Base-by-base conservation (phyloP, 2,888 invertebrate genomes). In the Chironomus riparius region DNA sequence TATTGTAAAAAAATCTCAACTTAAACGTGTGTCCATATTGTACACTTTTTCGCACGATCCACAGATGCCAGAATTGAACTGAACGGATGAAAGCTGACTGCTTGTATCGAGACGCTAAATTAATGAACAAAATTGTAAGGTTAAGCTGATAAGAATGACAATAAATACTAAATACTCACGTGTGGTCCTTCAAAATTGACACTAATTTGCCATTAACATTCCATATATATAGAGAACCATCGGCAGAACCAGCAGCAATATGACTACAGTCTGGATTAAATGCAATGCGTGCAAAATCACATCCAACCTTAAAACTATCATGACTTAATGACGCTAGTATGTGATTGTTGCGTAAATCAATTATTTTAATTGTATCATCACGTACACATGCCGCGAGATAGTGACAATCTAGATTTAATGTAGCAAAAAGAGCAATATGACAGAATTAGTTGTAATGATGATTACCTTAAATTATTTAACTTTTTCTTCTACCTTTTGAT, bases 271-370 rank as follows among this genome's bases (percentile, higher is more conserved):
- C 94, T 48, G 95, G 94, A 80, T 97, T 97, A 84, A 97, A 97
- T 71, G 92, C 90, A 13, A 96, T 96, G 80, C 97, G 87, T 47
- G 95, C 89, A 91, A 94, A 97, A 86, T 98, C 98, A 86, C 94
- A 95, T 78, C 94, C 94, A 78, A 97, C 92, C 86, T 95, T 95
- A 86, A 98, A 98, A 77, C 93, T 92, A 80, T 98, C 98, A 82
- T 93, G 92, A 83, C 97, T 97, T 86, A 95, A 96, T 77, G 95
- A 92, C 78, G 91, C 89, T 78, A 95, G 89, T 78, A 97, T 93
- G 84, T 93, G 92, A 86, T 95, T 97, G 91, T 93, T 95, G 82
- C 98, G 89, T 78, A 98, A 87, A 86, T 99, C 98, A 83, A 99
- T 89, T 76, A 98, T 87, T 83, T 95, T 95, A 80, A 99, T 88